These are phyloP conservation scores for Phrynosoma platyrhinos DNA, from an alignment of 2,113 vertebrate genomes.

Conservation along the genomic window DNA sequence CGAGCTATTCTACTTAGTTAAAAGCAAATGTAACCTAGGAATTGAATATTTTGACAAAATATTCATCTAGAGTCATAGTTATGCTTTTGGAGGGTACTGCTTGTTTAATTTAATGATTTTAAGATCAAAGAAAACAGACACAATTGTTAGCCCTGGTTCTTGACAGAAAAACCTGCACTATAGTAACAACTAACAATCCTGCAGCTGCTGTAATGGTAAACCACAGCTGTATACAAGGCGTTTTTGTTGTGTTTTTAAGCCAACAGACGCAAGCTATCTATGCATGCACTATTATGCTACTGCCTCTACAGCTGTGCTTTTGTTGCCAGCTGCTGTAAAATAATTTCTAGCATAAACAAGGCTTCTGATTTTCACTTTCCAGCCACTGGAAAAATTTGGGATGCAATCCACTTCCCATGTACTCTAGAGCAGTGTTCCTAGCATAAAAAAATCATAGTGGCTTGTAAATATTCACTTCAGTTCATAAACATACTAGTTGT, in stretches of 20 bases:
- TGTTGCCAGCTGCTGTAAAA: slow-evolving; percentile 19
- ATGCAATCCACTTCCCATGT: slow-evolving; percentile 9
- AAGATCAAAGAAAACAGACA: slow-evolving; percentile 24
- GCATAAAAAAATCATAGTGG: background rate
- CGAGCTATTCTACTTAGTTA: background rate
- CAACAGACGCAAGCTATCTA: background rate
- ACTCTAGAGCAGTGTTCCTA: background rate
- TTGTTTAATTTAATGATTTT: slow-evolving; percentile 14
- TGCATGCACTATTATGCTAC: background rate
- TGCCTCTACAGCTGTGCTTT: slow-evolving; percentile 20
- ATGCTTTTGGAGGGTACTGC: background rate
- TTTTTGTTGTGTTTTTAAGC: background rate
- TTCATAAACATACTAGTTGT: slow-evolving; percentile 26
- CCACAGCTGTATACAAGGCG: background rate
- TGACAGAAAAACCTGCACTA: background rate
- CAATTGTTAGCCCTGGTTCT: background rate
- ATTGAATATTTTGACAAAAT: background rate
- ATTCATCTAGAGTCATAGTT: slow-evolving; percentile 15
- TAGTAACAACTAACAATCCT: background rate
- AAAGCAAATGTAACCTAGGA: slow-evolving; percentile 13
- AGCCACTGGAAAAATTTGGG: background rate
- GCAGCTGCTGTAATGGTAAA: background rate
- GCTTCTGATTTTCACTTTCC: slow-evolving; percentile 18
- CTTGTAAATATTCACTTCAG: background rate
- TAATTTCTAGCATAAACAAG: slow-evolving; percentile 15